Percentiles rank a stretch among this genome's conserved stretches.
These are phyloP conservation scores for Lycaena phlaeas DNA, from an alignment of 2,888 invertebrate species.

Conservation along the genomic window DNA sequence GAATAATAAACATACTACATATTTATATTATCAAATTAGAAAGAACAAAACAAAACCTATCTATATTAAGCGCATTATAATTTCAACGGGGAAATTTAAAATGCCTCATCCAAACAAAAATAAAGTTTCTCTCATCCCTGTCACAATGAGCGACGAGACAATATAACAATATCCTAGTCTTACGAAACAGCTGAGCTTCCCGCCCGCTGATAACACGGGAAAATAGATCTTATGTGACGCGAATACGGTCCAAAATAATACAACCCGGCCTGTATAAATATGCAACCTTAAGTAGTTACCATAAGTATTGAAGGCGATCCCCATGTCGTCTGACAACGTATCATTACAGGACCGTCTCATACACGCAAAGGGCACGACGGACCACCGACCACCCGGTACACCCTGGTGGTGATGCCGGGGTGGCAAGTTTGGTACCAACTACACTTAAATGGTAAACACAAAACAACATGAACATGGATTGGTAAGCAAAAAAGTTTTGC, in stretches of 20 bases:
- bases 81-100: neutral
- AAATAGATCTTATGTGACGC: conserved; percentile 7
- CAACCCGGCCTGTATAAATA: conserved; percentile 8
- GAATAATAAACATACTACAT: no score
- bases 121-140: conserved; percentile 12
- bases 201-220: conserved; percentile 5
- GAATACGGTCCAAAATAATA: conserved; percentile 9
- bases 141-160: conserved; percentile 17
- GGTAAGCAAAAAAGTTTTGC: conserved; percentile 49
- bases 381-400: no score
- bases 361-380: neutral
- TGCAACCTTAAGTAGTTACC: conserved; percentile 12
- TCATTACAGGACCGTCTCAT: conserved; percentile 4
- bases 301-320: conserved; percentile 13
- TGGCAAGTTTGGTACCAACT: no score
- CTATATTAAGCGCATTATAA: neutral
- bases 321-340: conserved; percentile 10
- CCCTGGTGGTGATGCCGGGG: no score
- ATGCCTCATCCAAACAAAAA: conserved; percentile 9
- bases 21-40: no score
- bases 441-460: no score
- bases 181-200: conserved; percentile 22
- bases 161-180: conserved; percentile 19
- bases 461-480: conserved; percentile 13
- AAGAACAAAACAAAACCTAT: neutral